These are phyloP conservation scores for Drosophila seclusa DNA, from an alignment of 2,888 invertebrate species.

Conservation along the genomic window DNA sequence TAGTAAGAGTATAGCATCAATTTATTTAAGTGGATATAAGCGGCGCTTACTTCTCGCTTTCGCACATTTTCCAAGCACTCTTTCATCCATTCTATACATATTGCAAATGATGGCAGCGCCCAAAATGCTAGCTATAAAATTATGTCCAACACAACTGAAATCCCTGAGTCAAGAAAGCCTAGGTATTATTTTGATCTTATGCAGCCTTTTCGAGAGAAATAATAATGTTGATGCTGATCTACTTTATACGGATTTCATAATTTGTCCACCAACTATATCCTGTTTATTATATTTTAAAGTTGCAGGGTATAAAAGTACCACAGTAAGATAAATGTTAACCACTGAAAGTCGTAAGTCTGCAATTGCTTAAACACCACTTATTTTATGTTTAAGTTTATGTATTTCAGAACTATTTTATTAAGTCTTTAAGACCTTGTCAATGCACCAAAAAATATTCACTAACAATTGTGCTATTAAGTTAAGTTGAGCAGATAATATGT, in stretches of 20 bases:
- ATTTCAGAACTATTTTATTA: background rate
- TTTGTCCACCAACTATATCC: background rate
- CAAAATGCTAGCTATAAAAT: slow-evolving; percentile 14
- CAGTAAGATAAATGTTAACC: background rate
- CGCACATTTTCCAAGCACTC: slow-evolving; percentile 31
- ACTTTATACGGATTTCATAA: background rate
- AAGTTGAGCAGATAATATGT: background rate
- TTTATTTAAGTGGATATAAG: slow-evolving; percentile 77
- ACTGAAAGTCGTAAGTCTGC: background rate
- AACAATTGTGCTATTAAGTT: background rate
- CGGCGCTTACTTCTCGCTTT: slow-evolving; percentile 51
- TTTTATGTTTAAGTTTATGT: background rate
- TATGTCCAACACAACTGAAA: slow-evolving; percentile 5
- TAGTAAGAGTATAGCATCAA: slow-evolving; percentile 62
- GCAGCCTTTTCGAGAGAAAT: background rate
- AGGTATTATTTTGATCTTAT: too few species aligned
- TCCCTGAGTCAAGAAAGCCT: background rate
- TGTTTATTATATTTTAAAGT: too few species aligned
- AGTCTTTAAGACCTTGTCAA: background rate
- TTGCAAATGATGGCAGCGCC: slow-evolving; percentile 30
- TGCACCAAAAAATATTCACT: background rate
- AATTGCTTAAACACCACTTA: background rate
- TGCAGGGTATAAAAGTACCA: background rate
- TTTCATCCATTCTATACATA: slow-evolving; percentile 13
- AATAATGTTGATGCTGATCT: background rate